Base-by-base conservation (phyloP, 2,888 invertebrate genomes). In the Apomyelois bistriatella region DNA sequence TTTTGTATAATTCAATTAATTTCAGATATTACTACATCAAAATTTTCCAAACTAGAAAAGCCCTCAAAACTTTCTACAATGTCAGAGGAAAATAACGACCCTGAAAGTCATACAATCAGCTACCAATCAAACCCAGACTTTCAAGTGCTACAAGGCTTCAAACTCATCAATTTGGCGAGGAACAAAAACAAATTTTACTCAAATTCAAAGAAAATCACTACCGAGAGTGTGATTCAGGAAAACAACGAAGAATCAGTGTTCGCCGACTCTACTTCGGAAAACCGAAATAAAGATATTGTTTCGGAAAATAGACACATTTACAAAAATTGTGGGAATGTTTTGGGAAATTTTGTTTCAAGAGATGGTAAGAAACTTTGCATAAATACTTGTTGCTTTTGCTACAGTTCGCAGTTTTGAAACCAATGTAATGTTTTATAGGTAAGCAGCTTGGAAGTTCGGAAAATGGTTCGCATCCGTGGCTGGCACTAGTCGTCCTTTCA, bases 111-210 rank as follows among this genome's bases (percentile, higher is more conserved):
- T 55, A 79, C 79, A 1, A 72, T 88, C 16, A 81, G 66, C 55
- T 87, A 80, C 49, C 80, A 82, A 46, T 78, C 88, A 0, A 80
- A 80, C 41, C 89, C 88, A 38, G 77, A 88, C 62, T 90, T 88
- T 52, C 79, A 85, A 61, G 82, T 85, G 3, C 59, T 89, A 37
- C 76, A 85, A 69, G 82, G 83, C 17, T 89, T 86, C 58, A 89
- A 88, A 69, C 74, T 89, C 1, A 65, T 83, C 16, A 85, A 88
- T 64, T 71, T 88, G 55, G 65, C 71, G 32, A 68, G 66, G 48
- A 75, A 72, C 55, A 82, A 71, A 65, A 82, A 65, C 57, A 77
- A 71, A 58, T 56, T 61, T 48, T 60, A 67, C 38, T 61, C 58
- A 13, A 62, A 61, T 53, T 68, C 68, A 22, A 74, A 72, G 55